phyloP scores from a whole-genome alignment of 2,113 vertebrate genomes.

The Australoheros scitulus region DNA sequence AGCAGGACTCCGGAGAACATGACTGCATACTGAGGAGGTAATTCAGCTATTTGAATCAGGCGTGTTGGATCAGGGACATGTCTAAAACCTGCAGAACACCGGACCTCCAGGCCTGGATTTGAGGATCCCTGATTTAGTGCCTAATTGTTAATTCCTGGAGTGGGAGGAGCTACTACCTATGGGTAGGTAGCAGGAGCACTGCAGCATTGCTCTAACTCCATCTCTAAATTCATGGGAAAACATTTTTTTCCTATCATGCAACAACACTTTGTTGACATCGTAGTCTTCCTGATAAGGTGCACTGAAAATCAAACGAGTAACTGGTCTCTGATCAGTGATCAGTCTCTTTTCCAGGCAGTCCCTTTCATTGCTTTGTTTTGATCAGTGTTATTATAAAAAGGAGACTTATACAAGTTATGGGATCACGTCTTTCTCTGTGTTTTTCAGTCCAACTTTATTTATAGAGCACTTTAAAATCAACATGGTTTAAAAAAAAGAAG shows the following conservation, averaged over 20 bases:
- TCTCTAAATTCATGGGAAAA: neutral
- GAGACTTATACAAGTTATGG: neutral
- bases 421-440: neutral
- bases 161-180: constrained; percentile 7
- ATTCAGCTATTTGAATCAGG: too few relatives aligned
- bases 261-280: neutral
- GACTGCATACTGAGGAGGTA: too few relatives aligned
- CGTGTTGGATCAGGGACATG: too few relatives aligned
- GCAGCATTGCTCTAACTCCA: neutral
- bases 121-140: neutral
- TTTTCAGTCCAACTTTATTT: too few relatives aligned
- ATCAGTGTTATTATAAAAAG: neutral
- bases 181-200: rapidly evolving
- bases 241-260: neutral
- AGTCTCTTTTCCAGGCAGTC: too few relatives aligned
- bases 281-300: neutral
- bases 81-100: too few relatives aligned
- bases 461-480: too few relatives aligned
- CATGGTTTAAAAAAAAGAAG: too few relatives aligned
- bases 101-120: too few relatives aligned
- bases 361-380: too few relatives aligned
- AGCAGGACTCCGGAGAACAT: too few relatives aligned
- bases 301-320: neutral
- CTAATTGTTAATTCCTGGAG: neutral
- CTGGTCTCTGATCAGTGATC: neutral